These are phyloP conservation scores for Apodemia duryi DNA, from an alignment of 2,888 invertebrate genomes.

Conservation along the genomic window DNA sequence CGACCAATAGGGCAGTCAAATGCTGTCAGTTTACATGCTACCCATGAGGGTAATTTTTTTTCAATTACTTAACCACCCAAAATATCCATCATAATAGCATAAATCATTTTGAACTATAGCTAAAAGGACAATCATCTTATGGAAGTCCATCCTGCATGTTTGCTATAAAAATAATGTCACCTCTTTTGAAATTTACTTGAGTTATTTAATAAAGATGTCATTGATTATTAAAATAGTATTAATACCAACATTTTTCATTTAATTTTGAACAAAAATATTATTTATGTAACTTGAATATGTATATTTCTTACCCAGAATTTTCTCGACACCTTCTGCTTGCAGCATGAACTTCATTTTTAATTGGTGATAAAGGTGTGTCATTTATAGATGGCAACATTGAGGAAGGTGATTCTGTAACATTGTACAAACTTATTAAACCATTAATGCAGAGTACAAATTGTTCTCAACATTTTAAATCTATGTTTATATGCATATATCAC, in stretches of 20 bases:
- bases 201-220: too few relatives aligned
- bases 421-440: background rate
- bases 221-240: background rate
- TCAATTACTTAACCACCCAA: too few relatives aligned
- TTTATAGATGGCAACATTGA: conserved; percentile 78
- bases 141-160: too few relatives aligned
- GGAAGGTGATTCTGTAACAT: conserved; percentile 80
- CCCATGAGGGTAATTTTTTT: too few relatives aligned
- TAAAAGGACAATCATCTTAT: too few relatives aligned
- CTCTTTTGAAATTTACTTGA: too few relatives aligned
- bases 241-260: background rate
- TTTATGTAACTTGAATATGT: background rate
- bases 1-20: too few relatives aligned
- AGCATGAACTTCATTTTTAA: conserved; percentile 75
- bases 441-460: background rate
- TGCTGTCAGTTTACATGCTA: too few relatives aligned
- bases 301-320: conserved; percentile 60
- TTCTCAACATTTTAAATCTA: background rate
- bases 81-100: too few relatives aligned
- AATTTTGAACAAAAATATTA: background rate
- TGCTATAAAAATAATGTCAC: too few relatives aligned
- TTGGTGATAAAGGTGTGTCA: conserved; percentile 79
- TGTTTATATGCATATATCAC: background rate
- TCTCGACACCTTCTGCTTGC: conserved; percentile 72
- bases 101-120: too few relatives aligned